phyloP scores from a whole-genome alignment of 2,797 vertebrate species.

The Cyclopterus lumpus region DNA sequence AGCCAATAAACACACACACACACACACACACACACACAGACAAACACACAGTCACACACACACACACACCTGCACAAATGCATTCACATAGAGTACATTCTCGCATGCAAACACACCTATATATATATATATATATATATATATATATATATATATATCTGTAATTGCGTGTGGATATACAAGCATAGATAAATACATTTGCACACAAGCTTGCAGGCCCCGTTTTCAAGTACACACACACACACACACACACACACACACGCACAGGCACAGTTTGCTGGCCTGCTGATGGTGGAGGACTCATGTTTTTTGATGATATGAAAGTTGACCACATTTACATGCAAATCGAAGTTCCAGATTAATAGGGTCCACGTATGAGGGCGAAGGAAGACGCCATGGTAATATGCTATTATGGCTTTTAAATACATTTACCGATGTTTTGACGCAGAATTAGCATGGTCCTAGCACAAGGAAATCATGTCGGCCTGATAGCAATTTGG shows the following conservation, averaged over 20 bases:
- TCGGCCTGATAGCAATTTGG: constrained; percentile 99
- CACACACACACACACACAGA: constrained; percentile 25
- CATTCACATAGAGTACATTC: constrained; percentile 21
- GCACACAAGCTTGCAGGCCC: constrained; percentile 25
- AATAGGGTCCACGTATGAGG: constrained; percentile 91
- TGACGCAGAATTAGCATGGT: constrained; percentile 94
- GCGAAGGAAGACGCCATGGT: constrained; percentile 91
- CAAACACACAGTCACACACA: constrained; percentile 11
- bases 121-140: too few species aligned
- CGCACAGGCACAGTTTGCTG: constrained; percentile 50
- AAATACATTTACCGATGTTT: constrained; percentile 99
- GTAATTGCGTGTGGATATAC: constrained; percentile 59
- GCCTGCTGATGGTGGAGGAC: constrained; percentile 74
- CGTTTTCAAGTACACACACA: constrained; percentile 31
- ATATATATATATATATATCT: too few species aligned
- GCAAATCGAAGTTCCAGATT: constrained; percentile 99
- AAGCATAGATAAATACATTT: constrained; percentile 56
- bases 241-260: constrained; percentile 18
- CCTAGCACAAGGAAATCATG: constrained; percentile 95
- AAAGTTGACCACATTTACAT: constrained; percentile 99
- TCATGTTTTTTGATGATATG: constrained; percentile 99
- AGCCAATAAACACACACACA: constrained; percentile 30
- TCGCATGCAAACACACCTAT: constrained; percentile 36
- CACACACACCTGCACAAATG: constrained; percentile 27
- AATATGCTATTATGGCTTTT: constrained; percentile 99